Evolutionary conservation across 2,113 vertebrate genomes (phyloP), one percentile per base, ranked within the genome.

Genomic region (Daboia siamensis): DNA sequence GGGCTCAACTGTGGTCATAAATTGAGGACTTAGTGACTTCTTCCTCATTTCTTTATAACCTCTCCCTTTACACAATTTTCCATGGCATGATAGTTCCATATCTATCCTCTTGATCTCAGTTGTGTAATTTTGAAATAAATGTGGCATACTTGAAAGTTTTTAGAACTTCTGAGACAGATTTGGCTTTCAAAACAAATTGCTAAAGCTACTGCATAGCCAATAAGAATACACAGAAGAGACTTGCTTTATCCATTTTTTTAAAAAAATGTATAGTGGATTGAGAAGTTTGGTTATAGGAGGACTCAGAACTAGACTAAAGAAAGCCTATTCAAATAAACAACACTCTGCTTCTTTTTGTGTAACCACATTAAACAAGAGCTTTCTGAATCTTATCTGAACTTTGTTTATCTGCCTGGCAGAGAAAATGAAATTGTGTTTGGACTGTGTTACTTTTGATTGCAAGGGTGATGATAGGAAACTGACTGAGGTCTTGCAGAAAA

Each of bases 191-290:
- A 61, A 93, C 20, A 94, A 90, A 93, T 95, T 24, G 12, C 88
- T 94, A 94, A 95, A 90, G 93, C 94, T 91, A 17, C n/a, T 20
- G n/a, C 33, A 96, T 39, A 93, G 86, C 46, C 96, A 95, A 96
- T 96, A 89, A 96, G 6, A 21, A 90, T 93, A 91, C 90, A 95
- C 94, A 95, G 91, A 94, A 95, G 95, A 89, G 93, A 94, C 90
- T 90, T 29, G 88, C 29, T 90, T 90, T 51, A 69, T 69, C 57
- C 46, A 9, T 90, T 90, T 90, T 90, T 51, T 0, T 1, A 39
- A 39, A 69, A 80, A 74, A 39, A 26, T 90, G 61, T 15, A 64
- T 13, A 20, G 9, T 9, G 24, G 13, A 61, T 48, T 69, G 89
- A 69, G 26, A 90, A 61, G 57, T 90, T 69, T 90, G 89, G 26